Evolutionary conservation across 2,888 invertebrate genomes (phyloP).

Genomic region (Odontothrips loti): DNA sequence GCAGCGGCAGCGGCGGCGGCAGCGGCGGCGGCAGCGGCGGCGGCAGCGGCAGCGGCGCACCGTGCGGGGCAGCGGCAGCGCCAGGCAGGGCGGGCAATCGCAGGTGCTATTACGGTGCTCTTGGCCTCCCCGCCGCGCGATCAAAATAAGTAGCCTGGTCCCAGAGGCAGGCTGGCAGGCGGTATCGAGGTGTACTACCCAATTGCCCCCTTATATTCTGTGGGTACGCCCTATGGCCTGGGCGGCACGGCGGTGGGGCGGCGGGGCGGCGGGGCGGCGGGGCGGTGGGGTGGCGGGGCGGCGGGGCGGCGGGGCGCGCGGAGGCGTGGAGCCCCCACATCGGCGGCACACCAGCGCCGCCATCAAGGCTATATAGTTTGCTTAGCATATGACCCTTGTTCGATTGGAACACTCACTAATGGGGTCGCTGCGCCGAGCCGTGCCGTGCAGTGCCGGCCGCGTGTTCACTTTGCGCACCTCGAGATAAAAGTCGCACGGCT

Average conservation of each 20-base stretch:
- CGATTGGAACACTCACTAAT: slow-evolving; percentile 4
- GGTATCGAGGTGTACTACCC: not conserved
- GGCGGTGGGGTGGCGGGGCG: not conserved
- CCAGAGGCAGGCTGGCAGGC: not conserved
- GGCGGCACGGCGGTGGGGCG: no score
- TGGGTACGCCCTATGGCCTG: no score
- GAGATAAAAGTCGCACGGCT: not conserved
- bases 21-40: no score
- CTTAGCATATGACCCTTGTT: slow-evolving; percentile 17
- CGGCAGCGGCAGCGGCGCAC: no score
- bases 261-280: not conserved
- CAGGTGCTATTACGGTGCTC: slow-evolving; percentile 17
- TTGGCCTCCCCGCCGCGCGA: slow-evolving; percentile 14
- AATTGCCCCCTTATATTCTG: not conserved
- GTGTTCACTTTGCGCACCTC: not conserved
- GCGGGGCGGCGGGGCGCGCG: not conserved
- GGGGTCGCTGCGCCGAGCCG: not conserved
- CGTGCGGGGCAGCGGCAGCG: no score
- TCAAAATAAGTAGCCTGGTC: slow-evolving; percentile 21
- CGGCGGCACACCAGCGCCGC: not conserved
- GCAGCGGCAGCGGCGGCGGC: no score
- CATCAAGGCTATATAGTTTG: not conserved
- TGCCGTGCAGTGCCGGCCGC: not conserved
- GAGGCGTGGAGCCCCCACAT: no score
- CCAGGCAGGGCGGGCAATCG: slow-evolving; percentile 7